phyloP scores from a whole-genome alignment of 1,140 invertebrate genomes.

The Micrasema longulum region DNA sequence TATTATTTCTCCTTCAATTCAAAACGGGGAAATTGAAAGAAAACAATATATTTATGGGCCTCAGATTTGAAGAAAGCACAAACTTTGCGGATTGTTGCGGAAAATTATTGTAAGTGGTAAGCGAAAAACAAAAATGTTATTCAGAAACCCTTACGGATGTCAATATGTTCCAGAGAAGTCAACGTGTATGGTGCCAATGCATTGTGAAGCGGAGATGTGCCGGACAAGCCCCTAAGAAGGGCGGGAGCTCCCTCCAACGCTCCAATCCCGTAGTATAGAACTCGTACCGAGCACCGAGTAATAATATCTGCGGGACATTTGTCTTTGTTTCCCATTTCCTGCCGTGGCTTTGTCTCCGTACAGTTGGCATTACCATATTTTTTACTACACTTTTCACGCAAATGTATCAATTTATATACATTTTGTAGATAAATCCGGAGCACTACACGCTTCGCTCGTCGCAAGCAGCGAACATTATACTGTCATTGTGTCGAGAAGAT shows the following conservation, averaged over 20 bases:
- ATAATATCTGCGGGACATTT: conserved; percentile 8
- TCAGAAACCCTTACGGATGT: not conserved
- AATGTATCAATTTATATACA: conserved; percentile 25
- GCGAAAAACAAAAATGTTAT: not conserved
- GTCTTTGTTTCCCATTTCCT: conserved; percentile 18
- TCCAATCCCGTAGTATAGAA: not conserved
- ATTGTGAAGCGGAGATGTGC: not conserved
- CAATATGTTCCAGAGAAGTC: not conserved
- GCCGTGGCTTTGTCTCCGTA: conserved; percentile 12
- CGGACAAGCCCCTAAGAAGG: not conserved
- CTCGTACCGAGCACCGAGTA: no score
- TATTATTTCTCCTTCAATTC: not conserved
- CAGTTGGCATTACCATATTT: conserved; percentile 29
- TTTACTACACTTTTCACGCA: conserved; percentile 11
- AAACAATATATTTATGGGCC: not conserved
- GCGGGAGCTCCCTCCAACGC: not conserved
- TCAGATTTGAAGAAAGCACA: not conserved
- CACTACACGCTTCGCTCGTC: not conserved
- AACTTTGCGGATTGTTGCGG: no score
- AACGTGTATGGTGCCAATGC: not conserved
- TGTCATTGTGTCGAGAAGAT: not conserved
- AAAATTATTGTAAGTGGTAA: no score
- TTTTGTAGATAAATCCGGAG: conserved; percentile 12
- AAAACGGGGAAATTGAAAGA: not conserved
- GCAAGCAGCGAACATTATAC: not conserved